These are phyloP conservation scores for Telmatochromis sp. DNA, from an alignment of 2,113 vertebrate genomes.

Conservation along the genomic window DNA sequence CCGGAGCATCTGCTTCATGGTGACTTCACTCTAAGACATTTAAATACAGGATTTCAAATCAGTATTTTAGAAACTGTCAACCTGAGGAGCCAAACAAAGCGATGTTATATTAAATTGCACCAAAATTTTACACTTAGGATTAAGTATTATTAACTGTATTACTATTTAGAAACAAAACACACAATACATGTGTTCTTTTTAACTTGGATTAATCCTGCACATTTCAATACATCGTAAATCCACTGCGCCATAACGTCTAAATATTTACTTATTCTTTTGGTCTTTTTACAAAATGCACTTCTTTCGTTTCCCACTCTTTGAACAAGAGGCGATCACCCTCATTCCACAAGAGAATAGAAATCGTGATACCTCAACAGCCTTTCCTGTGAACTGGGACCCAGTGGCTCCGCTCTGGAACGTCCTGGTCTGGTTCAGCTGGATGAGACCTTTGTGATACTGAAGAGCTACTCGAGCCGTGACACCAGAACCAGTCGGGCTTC, in stretches of 20 bases:
- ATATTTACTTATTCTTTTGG: background rate
- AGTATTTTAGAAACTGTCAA: background rate
- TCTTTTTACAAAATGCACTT: background rate
- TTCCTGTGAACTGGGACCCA: slow-evolving; percentile 83
- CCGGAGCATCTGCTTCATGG: background rate
- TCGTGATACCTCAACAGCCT: slow-evolving; percentile 75
- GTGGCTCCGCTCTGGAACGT: slow-evolving; percentile 83
- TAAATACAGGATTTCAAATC: background rate
- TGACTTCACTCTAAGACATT: background rate
- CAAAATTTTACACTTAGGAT: background rate
- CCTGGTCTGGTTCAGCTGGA: slow-evolving; percentile 80
- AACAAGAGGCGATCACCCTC: background rate
- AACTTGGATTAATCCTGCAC: background rate
- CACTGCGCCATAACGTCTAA: background rate
- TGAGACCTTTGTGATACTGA: slow-evolving; percentile 86
- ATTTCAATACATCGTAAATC: background rate
- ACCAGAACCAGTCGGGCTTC: slow-evolving; percentile 89
- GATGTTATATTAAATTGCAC: background rate
- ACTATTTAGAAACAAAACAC: background rate
- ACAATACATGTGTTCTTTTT: rapidly evolving
- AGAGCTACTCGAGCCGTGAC: slow-evolving; percentile 91
- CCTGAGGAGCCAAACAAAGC: background rate
- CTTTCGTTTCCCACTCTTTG: background rate
- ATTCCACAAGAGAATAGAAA: background rate
- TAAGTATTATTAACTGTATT: background rate